Evolutionary conservation across 2,888 invertebrate species (phyloP).

Genomic region (Troides helena): DNA sequence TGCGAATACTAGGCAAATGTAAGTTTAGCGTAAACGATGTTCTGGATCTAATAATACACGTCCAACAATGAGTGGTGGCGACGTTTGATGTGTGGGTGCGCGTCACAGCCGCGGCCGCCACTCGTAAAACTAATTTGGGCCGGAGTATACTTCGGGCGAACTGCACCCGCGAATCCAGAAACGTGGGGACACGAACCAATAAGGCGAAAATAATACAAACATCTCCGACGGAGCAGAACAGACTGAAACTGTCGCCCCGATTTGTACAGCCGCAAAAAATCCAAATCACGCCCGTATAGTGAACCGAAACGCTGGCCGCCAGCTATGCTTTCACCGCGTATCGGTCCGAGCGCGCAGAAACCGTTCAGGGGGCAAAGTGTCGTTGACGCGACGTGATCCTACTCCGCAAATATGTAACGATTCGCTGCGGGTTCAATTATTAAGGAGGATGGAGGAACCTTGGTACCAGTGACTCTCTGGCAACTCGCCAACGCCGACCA

Average conservation of each 20-base stretch:
- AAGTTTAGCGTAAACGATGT: conserved; percentile 59
- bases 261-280: conserved; percentile 15
- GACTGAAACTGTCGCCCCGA: conserved; percentile 15
- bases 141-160: conserved; percentile 51
- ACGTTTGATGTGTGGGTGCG: conserved; percentile 63
- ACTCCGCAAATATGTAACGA: conserved; percentile 51
- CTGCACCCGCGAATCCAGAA: conserved; percentile 49
- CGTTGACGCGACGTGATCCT: conserved; percentile 44
- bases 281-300: conserved; percentile 11
- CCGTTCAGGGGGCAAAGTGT: conserved; percentile 30
- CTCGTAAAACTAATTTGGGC: conserved; percentile 76
- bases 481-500: conserved; percentile 66
- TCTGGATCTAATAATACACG: conserved; percentile 70
- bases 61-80: conserved; percentile 68
- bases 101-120: conserved; percentile 62
- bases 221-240: not conserved
- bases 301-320: conserved; percentile 6
- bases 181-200: conserved; percentile 37
- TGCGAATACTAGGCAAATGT: conserved; percentile 59
- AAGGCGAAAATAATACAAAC: conserved; percentile 33
- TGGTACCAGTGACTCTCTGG: conserved; percentile 65
- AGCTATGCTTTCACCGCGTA: conserved; percentile 20
- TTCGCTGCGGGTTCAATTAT: conserved; percentile 42
- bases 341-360: conserved; percentile 25
- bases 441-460: conserved; percentile 55